Evolutionary conservation across 2,113 vertebrate genomes (phyloP).

Genomic region (Neofelis nebulosa): DNA sequence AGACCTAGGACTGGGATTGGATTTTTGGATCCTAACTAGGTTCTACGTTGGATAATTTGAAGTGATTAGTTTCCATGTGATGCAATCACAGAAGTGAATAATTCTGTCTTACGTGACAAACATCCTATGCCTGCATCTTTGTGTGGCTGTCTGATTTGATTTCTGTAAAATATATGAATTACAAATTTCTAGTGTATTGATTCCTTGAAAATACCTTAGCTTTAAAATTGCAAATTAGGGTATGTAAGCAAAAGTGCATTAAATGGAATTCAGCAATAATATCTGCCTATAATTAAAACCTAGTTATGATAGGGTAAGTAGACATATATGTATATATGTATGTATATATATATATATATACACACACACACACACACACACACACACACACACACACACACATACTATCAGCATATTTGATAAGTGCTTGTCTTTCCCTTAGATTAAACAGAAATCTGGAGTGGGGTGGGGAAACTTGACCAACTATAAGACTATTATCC

Average conservation of each 20-base stretch:
- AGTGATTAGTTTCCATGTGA: conserved; percentile 31
- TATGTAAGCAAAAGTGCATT: neutral
- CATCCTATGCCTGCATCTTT: neutral
- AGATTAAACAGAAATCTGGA: conserved; percentile 14
- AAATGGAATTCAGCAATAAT: conserved; percentile 19
- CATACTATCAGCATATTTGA: neutral
- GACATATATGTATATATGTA: neutral
- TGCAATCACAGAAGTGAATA: neutral
- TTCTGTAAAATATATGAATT: conserved; percentile 24
- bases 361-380: no score
- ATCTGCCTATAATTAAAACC: conserved; percentile 27
- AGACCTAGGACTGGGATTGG: neutral
- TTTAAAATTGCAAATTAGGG: neutral
- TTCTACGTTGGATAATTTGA: neutral
- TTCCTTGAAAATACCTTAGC: conserved; percentile 8
- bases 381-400: no score
- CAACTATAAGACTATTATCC: neutral
- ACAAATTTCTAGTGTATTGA: neutral
- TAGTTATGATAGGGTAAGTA: neutral
- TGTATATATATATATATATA: no score
- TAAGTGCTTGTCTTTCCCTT: neutral
- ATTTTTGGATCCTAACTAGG: neutral
- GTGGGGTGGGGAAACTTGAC: neutral
- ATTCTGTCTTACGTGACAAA: neutral
- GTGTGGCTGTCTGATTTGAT: neutral